Evolutionary conservation across 2,888 invertebrate genomes (phyloP), one percentile per base, ranked within the genome.

Genomic region (Ennomos erosarius): DNA sequence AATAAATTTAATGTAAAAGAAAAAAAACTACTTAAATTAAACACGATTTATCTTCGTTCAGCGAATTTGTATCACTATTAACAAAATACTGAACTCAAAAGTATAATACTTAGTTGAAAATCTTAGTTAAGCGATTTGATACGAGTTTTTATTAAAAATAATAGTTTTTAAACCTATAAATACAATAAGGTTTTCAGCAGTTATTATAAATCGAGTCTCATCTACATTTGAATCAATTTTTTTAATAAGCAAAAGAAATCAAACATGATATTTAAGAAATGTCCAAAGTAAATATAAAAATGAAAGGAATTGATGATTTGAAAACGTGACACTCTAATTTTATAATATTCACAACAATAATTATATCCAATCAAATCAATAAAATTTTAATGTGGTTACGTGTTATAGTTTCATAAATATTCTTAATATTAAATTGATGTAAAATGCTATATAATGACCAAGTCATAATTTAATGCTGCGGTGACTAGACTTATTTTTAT

Each of bases 61-160:
- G 90, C 90, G 87, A 87, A 87, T 75, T 75, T 69, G 69, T 85
- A 82, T 84, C 84, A 84, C 84, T 86, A 85, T 73, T 69, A 79
- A 78, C 76, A 82, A 70, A 82, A 82, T 81, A 82, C 82, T 82
- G 79, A 79, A 81, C 66, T 76, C 71, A 73, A 71, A 73, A 73
- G 72, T 58, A 68, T 76, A 78, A 81, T 74, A 75, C 76, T 77
- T 62, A 57, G 65, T 68, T 52, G 61, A 62, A 64, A 57, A 60
- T 61, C 59, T 60, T 64, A 68, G 67, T 71, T 67, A 70, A 67
- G 49, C 67, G 69, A 45, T 68, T 62, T 60, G 59, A 49, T 67
- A 26, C 26, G 26, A 26, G 26, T 26, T 26, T 26, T 26, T 26
- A 26, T 26, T 26, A 68, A 57, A 9, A 43, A 46, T 54, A 68